Evolutionary conservation across 1,140 invertebrate genomes (phyloP), one percentile per base, ranked within the genome.

Genomic region (Pseudoatta argentina): DNA sequence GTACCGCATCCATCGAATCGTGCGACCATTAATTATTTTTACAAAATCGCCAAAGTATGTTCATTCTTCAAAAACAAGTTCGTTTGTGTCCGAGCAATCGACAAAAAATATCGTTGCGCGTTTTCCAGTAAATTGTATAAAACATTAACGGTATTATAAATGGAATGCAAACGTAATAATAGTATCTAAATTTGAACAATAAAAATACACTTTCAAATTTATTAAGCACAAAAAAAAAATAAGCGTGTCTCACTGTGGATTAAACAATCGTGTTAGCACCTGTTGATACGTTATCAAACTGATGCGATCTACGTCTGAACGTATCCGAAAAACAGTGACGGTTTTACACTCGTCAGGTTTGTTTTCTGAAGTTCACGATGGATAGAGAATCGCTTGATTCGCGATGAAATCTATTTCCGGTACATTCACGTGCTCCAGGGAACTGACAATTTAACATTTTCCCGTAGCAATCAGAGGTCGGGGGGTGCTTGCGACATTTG

Each of bases 21-120:
- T 57, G 61, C 71, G 72, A 85, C 71, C 88, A 87, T 92, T 92
- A 92, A 92, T 92, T 92, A 92, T 91, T 92, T 92, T 92, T 88
- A 91, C 82, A 73, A 88, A 91, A 91, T 91, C 78, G 77, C 34
- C 61, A 59, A 30, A 59, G 76, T 66, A 30, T 87, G 66, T 85
- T 67, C 72, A 55, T 63, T 81, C 61, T 89, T 83, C 61, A 73
- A 85, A 44, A 78, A 77, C 57, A 71, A 57, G 57, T 59, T 34
- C 44, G 71, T 48, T 30, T 12, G 48, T 21, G 30, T 39, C 39
- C 61, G 75, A 72, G 39, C 76, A 57, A 71, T 55, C 34, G 53
- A 24, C 59, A 57, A 51, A 59, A 88, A 89, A 55, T 71, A 61
- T 71, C 18, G 24, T 21, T 34, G 18, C 24, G 1, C 6, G 0